phyloP scores from a whole-genome alignment of 1,140 invertebrate genomes.

The Phortica variegata region DNA sequence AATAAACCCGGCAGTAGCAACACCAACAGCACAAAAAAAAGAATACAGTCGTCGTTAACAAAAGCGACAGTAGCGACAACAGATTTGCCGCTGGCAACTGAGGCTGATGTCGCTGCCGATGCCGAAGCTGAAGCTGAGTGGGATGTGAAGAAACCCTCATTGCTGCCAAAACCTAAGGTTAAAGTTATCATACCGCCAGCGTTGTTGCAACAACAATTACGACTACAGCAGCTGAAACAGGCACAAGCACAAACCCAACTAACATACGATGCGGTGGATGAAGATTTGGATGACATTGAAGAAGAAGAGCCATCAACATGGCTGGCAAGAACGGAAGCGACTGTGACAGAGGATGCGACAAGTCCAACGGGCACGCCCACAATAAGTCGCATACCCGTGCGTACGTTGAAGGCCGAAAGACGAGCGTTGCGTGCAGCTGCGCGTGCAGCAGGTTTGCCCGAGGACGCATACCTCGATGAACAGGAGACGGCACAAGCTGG shows the following conservation, averaged over 20 bases:
- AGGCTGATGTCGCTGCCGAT: neutral
- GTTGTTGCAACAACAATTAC: conserved; percentile 30
- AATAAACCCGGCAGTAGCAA: too few relatives aligned
- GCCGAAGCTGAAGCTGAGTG: too few relatives aligned
- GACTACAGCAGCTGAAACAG: conserved; percentile 23
- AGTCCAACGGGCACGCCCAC: conserved; percentile 15
- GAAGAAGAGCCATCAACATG: conserved; percentile 17
- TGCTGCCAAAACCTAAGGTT: conserved; percentile 55
- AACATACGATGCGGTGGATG: neutral
- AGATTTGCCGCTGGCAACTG: too few relatives aligned
- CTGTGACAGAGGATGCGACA: neutral
- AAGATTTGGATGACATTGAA: conserved; percentile 11
- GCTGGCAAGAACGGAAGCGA: neutral
- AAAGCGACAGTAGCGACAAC: neutral
- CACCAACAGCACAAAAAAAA: neutral
- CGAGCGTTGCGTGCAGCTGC: conserved; percentile 40
- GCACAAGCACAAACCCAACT: conserved; percentile 21
- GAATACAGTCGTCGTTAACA: neutral
- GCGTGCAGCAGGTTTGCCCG: conserved; percentile 33
- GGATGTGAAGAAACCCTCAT: conserved; percentile 44
- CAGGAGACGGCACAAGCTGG: conserved; percentile 8
- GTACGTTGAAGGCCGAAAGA: conserved; percentile 51
- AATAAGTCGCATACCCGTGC: conserved; percentile 50
- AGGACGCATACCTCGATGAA: conserved; percentile 35
- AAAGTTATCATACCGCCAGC: conserved; percentile 53